Evolutionary conservation across 2,888 invertebrate species (phyloP), one percentile per base, ranked within the genome.

Genomic region (Priocnemis perturbator): DNA sequence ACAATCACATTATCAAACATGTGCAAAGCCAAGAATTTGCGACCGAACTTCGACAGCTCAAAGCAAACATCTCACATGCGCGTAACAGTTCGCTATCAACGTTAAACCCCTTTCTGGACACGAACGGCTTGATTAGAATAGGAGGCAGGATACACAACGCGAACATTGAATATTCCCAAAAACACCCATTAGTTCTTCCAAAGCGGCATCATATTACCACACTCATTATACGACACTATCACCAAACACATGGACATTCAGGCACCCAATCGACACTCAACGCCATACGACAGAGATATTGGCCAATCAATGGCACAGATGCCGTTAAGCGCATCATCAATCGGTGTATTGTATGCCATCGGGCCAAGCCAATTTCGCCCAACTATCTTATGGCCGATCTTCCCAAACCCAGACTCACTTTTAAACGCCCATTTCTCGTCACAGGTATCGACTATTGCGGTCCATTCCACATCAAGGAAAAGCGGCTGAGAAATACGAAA

Each of bases 321-420:
- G 23, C 26, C 14, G 64, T 74, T 0, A 50, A 68, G 14, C 64
- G 64, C 5, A 60, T 69, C 7, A 60, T 78, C 0, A 66, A 60
- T 0, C 44, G 47, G 14, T 78, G 73, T 23, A 30, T 64, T 3
- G 14, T 20, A 3, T 17, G 57, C n/a, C 44, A 17, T 17, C 57
- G 57, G 0, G 37, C 44, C 4, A 57, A 57, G 4, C 37, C 57
- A 15, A 7, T 5, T 2, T 17, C 37, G 17, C 19, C 17, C 26
- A 1, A 57, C 3, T 26, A 37, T 30, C 17, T 17, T 3, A 85
- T 86, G 84, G 83, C 78, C 11, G 57, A 83, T 21, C 70, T 84
- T 45, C 85, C 83, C 3, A 45, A 19, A 7, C 48, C 67, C 2
- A 37, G 85, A 53, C 58, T 83, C 5, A 3, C 9, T 7, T 11